Evolutionary conservation across 1,140 invertebrate genomes (phyloP).

Genomic region (Drosophila melanogaster): DNA sequence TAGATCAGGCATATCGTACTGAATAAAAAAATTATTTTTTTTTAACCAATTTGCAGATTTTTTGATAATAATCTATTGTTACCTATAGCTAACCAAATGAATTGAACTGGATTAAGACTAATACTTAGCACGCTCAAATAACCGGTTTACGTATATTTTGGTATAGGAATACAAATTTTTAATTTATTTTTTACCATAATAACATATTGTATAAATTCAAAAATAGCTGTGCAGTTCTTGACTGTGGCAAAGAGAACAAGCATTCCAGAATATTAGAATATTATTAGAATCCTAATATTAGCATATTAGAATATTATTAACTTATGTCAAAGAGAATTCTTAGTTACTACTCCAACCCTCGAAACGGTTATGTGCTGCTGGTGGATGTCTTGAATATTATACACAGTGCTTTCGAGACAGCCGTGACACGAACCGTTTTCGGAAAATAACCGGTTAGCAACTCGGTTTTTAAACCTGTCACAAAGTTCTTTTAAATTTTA

Average conservation of each 20-base stretch:
- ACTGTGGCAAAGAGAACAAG: no score
- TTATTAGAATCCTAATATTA: no score
- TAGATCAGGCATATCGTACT: neutral
- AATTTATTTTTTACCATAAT: no score
- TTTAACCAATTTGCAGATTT: neutral
- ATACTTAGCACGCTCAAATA: no score
- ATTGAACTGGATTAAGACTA: no score
- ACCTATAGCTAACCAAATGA: no score
- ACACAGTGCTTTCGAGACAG: neutral
- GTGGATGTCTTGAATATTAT: slow-evolving; percentile 5
- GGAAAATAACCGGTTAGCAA: neutral
- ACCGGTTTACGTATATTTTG: no score
- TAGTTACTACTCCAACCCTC: neutral
- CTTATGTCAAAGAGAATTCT: no score
- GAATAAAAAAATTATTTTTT: neutral
- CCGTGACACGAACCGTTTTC: neutral
- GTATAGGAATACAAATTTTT: neutral
- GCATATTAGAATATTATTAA: no score
- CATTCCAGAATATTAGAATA: no score
- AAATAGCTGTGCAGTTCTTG: no score
- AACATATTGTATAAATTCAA: no score
- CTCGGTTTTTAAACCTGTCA: neutral
- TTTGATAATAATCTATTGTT: neutral
- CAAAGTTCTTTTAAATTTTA: neutral
- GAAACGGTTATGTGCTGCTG: slow-evolving; percentile 2